Evolutionary conservation across 2,888 invertebrate species (phyloP).

Genomic region (Thymelicus acteon): DNA sequence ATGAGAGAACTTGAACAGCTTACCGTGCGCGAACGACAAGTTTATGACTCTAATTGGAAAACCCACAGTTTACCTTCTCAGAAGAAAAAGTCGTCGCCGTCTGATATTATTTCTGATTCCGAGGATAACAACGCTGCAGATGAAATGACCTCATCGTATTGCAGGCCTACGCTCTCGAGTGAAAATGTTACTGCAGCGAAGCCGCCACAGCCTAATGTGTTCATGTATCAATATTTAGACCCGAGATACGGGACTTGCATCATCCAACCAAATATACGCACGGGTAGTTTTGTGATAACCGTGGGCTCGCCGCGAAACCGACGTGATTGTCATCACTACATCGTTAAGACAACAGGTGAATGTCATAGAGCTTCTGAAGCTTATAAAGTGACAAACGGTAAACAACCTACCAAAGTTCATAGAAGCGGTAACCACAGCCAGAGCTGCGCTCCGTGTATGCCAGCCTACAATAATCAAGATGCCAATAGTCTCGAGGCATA

Average conservation of each 20-base stretch:
- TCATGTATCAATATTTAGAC: conserved; percentile 89
- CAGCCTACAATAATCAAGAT: conserved; percentile 86
- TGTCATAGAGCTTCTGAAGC: conserved; percentile 67
- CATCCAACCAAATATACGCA: conserved; percentile 86
- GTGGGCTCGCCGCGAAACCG: conserved; percentile 88
- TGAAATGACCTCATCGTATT: conserved; percentile 85
- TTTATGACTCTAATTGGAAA: conserved; percentile 94
- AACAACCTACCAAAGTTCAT: conserved; percentile 64
- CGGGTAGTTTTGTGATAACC: conserved; percentile 89
- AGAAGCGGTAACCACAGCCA: conserved; percentile 79
- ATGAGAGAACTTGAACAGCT: conserved; percentile 93
- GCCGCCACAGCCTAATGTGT: conserved; percentile 74
- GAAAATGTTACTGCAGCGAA: conserved; percentile 88
- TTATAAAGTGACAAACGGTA: conserved; percentile 62
- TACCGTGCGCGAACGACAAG: conserved; percentile 91
- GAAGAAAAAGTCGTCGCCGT: conserved; percentile 88
- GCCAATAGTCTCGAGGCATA: conserved; percentile 93
- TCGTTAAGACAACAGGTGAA: conserved; percentile 81
- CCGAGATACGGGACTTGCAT: conserved; percentile 89
- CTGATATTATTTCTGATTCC: conserved; percentile 71
- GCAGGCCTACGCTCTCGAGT: conserved; percentile 91
- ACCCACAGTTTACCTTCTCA: conserved; percentile 94
- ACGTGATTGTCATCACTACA: conserved; percentile 88
- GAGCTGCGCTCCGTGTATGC: conserved; percentile 89
- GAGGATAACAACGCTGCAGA: conserved; percentile 76